Evolutionary conservation across 2,888 invertebrate genomes (phyloP), one percentile per base, ranked within the genome.

Genomic region (Hyppa rectilinea): DNA sequence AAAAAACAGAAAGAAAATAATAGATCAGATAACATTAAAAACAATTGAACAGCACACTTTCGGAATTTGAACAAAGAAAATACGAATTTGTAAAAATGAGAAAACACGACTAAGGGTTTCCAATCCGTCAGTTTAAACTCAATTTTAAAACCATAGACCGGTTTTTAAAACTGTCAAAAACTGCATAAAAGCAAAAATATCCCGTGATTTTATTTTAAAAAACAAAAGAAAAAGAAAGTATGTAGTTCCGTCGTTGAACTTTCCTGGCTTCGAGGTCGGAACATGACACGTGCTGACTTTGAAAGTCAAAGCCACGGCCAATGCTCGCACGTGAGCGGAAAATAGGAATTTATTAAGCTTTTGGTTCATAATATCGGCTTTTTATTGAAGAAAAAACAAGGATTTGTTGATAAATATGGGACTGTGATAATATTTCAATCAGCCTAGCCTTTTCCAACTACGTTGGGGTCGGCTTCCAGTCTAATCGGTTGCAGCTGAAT

Each of bases 221-320:
- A 36, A 36, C 3, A 45, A 55, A 49, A 9, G 17, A 45, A 53
- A 20, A 26, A 53, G 43, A 36, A 52, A n/a, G 38, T 17, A 49
- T 49, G 2, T 29, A 12, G 14, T 69, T 36, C 20, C 47, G 38
- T 17, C 38, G 23, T 56, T 60, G 34, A 77, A 77, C 45, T 64
- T 49, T 49, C 2, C 23, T 2, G 2, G 29, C 17, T 43, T 45
- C 53, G 68, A 58, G 70, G 7, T 36, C 9, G 7, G 31, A 53
- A 59, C 45, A 36, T 47, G 47, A 55, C 75, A 64, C 40, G 40
- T 56, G 45, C 12, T 34, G 50, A 60, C 59, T 64, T 55, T 55
- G 45, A 77, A 76, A 65, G 40, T 56, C 59, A 31, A 55, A 47
- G 45, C 50, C 71, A 71, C 34, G 49, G 71, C 4, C 38, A 40